A percentile compares a stretch with the other conserved stretches of the same genome.
Evolutionary conservation across 2,797 vertebrate genomes (phyloP).

Genomic region (Sorex maritimensis): DNA sequence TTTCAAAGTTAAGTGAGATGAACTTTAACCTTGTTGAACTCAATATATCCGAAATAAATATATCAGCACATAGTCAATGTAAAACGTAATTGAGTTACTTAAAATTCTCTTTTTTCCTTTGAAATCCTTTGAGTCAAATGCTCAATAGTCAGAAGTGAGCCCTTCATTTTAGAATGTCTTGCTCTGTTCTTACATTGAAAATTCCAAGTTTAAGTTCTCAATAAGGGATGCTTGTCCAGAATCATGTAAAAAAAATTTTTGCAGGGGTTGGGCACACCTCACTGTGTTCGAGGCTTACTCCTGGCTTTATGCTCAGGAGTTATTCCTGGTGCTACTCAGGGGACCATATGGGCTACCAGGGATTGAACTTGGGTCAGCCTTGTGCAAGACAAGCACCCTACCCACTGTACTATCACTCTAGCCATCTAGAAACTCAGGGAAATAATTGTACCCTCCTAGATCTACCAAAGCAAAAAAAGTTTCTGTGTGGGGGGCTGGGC

Average conservation of each 20-base stretch:
- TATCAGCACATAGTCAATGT: neutral
- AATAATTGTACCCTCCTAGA: neutral
- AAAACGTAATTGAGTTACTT: neutral
- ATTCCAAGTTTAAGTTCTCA: slow-evolving; percentile 39
- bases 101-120: neutral
- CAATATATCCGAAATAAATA: neutral
- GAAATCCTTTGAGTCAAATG: neutral
- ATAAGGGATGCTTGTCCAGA: neutral
- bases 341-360: no score
- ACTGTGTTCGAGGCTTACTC: no score
- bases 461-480: neutral
- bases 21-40: slow-evolving; percentile 44
- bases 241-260: neutral
- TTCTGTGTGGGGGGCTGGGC: neutral
- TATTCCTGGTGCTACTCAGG: no score
- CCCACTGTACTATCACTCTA: no score
- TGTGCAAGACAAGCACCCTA: no score
- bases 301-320: no score
- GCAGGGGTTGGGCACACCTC: no score
- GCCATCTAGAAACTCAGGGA: no score
- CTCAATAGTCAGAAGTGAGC: neutral
- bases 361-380: no score
- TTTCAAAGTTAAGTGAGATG: slow-evolving; percentile 14
- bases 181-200: neutral
- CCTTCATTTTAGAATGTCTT: neutral